phyloP scores from a whole-genome alignment of 2,797 vertebrate genomes.

The Alectoris magna region DNA sequence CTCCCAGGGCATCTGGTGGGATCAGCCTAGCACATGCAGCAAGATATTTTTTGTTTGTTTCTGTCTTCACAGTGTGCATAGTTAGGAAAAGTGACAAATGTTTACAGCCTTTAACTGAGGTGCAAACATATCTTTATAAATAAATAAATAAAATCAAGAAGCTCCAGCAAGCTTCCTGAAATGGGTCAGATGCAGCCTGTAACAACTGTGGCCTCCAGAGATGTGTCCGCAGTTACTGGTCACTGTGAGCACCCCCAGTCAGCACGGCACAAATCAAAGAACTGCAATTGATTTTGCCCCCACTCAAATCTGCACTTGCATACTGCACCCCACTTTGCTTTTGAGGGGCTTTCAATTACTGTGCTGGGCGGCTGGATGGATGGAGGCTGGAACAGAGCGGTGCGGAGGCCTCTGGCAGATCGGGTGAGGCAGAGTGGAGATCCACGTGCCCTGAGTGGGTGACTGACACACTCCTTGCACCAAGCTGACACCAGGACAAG shows the following conservation, averaged over 20 bases:
- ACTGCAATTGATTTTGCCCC: neutral
- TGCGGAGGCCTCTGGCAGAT: constrained; percentile 6
- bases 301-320: neutral
- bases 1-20: neutral
- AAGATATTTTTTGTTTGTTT: neutral
- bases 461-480: constrained; percentile 27
- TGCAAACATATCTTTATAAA: neutral
- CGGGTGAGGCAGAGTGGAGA: neutral
- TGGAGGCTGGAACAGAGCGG: neutral
- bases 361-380: neutral
- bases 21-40: neutral
- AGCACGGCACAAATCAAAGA: neutral
- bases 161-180: constrained; percentile 23
- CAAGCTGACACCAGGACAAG: constrained; percentile 41
- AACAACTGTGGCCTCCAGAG: neutral
- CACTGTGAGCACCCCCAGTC: neutral
- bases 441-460: neutral
- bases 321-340: neutral
- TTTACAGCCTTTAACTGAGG: constrained; percentile 14
- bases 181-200: neutral
- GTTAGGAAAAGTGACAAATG: neutral
- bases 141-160: neutral
- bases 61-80: rapidly evolving
- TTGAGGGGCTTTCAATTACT: neutral
- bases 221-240: neutral